A percentile compares a stretch with the other conserved stretches of the same genome.
Evolutionary conservation across 2,888 invertebrate genomes (phyloP).

Genomic region (Abrostola triplasia): DNA sequence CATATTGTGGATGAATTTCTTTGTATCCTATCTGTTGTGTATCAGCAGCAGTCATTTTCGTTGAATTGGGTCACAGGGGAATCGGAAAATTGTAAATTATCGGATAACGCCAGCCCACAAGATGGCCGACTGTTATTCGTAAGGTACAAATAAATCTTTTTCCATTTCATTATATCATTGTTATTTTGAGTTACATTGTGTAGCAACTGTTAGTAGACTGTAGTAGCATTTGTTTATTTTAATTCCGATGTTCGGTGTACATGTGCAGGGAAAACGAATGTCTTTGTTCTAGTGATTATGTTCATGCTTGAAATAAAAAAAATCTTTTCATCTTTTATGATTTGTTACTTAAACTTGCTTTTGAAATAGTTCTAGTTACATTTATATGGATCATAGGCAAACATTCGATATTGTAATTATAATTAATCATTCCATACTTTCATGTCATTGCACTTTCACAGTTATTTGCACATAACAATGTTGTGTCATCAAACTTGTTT

Average conservation of each 20-base stretch:
- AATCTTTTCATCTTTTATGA: conserved; percentile 53
- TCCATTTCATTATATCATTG: conserved; percentile 61
- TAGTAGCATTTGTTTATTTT: conserved; percentile 52
- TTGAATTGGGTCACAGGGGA: conserved; percentile 71
- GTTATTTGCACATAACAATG: conserved; percentile 42
- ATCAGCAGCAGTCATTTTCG: conserved; percentile 63
- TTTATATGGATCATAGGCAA: conserved; percentile 9
- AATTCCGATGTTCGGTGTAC: conserved; percentile 39
- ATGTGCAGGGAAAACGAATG: conserved; percentile 53
- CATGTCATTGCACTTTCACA: conserved; percentile 51
- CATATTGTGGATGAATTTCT: conserved; percentile 64
- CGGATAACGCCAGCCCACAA: conserved; percentile 88
- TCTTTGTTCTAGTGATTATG: conserved; percentile 76
- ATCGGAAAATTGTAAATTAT: conserved; percentile 76
- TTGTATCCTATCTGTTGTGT: conserved; percentile 62
- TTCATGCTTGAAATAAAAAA: conserved; percentile 64
- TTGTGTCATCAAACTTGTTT: conserved; percentile 52
- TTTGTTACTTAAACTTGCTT: conserved; percentile 43
- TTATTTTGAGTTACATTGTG: conserved; percentile 56
- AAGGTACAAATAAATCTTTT: conserved; percentile 83
- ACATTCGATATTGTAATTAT: conserved; percentile 16
- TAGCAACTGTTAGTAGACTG: conserved; percentile 48
- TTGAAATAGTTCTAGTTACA: conserved; percentile 20
- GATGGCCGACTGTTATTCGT: conserved; percentile 88
- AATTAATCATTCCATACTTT: conserved; percentile 29